phyloP scores from a whole-genome alignment of 2,888 invertebrate species.

The Chirona hameri region DNA sequence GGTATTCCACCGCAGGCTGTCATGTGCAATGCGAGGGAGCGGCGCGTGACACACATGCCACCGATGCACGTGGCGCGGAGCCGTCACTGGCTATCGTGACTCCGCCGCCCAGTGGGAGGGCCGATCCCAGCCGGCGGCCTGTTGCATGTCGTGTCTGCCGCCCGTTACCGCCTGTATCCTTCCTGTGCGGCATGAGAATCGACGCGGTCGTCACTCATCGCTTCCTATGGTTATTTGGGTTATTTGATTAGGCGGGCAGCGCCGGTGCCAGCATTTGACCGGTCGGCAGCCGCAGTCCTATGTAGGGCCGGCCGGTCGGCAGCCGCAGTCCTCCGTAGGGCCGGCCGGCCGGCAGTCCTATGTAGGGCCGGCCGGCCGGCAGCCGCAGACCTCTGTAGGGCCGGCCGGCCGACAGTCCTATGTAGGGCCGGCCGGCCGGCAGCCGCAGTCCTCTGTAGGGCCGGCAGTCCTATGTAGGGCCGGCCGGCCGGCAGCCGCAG shows the following conservation, averaged over 20 bases:
- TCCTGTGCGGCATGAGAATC: neutral
- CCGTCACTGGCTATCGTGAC: too few species aligned
- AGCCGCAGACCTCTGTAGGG: neutral
- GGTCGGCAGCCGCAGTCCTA: neutral
- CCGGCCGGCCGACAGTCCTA: neutral
- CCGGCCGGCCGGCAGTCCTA: neutral
- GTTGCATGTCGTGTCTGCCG: neutral
- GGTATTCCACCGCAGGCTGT: too few species aligned
- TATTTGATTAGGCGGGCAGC: too few species aligned
- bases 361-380: neutral
- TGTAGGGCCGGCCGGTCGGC: neutral
- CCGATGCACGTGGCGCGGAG: too few species aligned
- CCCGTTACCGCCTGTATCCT: neutral
- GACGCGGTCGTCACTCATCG: neutral
- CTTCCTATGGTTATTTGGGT: too few species aligned
- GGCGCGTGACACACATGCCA: too few species aligned
- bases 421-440: too few species aligned
- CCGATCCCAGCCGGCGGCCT: neutral
- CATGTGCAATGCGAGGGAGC: too few species aligned
- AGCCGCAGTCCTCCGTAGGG: neutral
- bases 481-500: neutral
- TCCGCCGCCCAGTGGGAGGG: too few species aligned
- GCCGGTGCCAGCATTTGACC: neutral
- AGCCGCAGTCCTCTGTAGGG: neutral
- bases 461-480: too few species aligned